Evolutionary conservation across 2,113 vertebrate species (phyloP), one percentile per base, ranked within the genome.

Genomic region (Poeciliopsis turrubarensis): DNA sequence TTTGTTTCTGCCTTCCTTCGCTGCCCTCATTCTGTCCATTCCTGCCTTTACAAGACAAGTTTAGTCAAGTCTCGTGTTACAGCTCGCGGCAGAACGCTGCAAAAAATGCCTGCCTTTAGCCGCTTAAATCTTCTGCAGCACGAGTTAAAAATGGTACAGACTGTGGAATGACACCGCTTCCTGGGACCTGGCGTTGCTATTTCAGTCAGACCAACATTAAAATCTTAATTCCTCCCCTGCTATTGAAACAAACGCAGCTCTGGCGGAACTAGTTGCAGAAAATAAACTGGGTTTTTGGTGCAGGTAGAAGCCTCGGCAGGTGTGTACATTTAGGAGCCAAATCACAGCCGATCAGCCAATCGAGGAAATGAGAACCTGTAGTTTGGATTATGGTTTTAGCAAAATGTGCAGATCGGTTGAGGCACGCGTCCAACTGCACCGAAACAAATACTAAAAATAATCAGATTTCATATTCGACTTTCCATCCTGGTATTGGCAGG

Each of bases 341-440:
- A 81, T 60, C 44, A 62, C 79, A 79, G 82, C 79, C 60, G 66
- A 73, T 84, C 82, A 63, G 66, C 78, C 68, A 70, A 39, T 87
- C 65, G 78, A 70, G 77, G 73, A 77, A 81, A 47, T 26, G 34
- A 63, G 63, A 65, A 39, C 37, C 37, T 66, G 32, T 15, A 26
- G n/a, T 70, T 70, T 3, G 41, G 60, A 61, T 74, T 27, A 0
- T 13, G 4, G 15, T 32, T 39, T 71, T 3, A 17, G 37, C 26
- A 70, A 30, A 65, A 31, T 57, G 26, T 32, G 51, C 70, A 3
- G 30, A 22, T 8, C 1, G 8, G 51, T 54, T 5, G 2, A 68
- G 29, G 64, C 11, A 29, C 4, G 19, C 34, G 57, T 60, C n/a
- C 34, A 30, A 5, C 51, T 72, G 37, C 76, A 47, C 30, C 62